These are phyloP conservation scores for Circaetus cinerascens DNA, from an alignment of 2,113 vertebrate species.

Conservation along the genomic window DNA sequence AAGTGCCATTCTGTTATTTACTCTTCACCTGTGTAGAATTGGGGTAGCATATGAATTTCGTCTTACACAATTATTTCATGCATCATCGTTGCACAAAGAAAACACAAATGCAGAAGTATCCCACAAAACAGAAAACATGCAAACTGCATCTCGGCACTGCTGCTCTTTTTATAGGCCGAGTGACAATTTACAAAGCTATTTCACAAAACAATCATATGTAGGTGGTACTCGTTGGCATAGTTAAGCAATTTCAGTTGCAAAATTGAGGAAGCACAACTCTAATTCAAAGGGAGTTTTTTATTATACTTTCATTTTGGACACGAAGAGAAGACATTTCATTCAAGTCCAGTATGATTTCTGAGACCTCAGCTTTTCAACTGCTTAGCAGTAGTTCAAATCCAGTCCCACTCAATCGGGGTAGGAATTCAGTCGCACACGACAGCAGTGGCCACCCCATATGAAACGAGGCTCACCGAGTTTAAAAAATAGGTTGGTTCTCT, in stretches of 20 bases:
- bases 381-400: not conserved
- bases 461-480: fast-evolving
- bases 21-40: fast-evolving
- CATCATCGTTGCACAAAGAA: not conserved
- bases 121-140: not conserved
- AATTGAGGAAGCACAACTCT: not conserved
- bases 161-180: not conserved
- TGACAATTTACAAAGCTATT: not conserved
- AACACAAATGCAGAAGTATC: not conserved
- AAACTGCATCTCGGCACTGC: not conserved
- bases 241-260: not conserved
- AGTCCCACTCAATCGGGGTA: not conserved
- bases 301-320: not conserved
- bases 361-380: not conserved
- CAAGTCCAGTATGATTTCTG: not conserved
- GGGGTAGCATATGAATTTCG: fast-evolving
- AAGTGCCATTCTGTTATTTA: not conserved
- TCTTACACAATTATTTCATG: not conserved
- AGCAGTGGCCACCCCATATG: not conserved
- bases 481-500: not conserved
- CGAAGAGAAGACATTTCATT: not conserved
- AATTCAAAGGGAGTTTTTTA: not conserved
- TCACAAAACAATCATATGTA: not conserved
- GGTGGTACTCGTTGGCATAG: not conserved
- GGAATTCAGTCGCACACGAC: not conserved